A percentile compares a stretch with the other conserved stretches of the same genome.
Evolutionary conservation across 2,113 vertebrate genomes (phyloP).

Genomic region (Aegotheles bennettii): DNA sequence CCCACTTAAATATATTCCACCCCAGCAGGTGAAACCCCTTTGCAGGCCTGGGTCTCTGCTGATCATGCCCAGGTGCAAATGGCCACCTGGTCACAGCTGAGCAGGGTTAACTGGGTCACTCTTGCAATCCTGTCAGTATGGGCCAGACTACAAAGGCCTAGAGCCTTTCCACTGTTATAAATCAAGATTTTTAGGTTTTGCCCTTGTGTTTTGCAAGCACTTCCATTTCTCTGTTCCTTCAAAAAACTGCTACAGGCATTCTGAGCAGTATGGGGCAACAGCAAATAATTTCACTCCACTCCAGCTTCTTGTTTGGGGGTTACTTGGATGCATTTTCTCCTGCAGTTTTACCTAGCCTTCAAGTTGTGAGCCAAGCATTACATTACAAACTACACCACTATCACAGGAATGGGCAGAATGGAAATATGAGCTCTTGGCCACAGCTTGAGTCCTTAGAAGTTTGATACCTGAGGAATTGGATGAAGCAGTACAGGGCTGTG

Average conservation of each 20-base stretch:
- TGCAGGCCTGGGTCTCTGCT: neutral
- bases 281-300: neutral
- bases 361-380: neutral
- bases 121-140: neutral
- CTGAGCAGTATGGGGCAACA: neutral
- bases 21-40: neutral
- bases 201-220: neutral
- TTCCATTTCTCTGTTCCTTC: neutral
- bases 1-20: rapidly evolving
- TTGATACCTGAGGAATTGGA: neutral
- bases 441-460: neutral
- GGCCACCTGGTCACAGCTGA: neutral
- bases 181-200: neutral
- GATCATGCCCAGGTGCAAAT: neutral
- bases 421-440: neutral
- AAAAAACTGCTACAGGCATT: neutral
- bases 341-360: neutral
- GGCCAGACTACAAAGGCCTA: neutral
- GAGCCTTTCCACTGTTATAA: neutral
- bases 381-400: neutral
- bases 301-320: neutral
- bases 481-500: neutral
- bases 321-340: neutral
- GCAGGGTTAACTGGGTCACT: rapidly evolving
- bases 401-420: neutral